These are phyloP conservation scores for Perca flavescens DNA, from an alignment of 2,113 vertebrate genomes.

Conservation along the genomic window DNA sequence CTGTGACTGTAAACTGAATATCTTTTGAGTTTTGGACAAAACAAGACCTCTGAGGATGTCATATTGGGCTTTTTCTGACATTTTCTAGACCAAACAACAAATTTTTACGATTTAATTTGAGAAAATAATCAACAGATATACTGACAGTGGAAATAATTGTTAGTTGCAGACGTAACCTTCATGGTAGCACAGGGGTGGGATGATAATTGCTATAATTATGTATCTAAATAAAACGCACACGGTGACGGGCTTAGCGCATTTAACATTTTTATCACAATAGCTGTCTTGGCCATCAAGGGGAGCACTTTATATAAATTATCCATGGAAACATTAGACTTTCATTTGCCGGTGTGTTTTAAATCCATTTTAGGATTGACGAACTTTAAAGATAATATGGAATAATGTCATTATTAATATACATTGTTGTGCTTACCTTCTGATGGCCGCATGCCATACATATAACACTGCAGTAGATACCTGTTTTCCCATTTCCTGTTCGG, in stretches of 20 bases:
- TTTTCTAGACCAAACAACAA: too few species aligned
- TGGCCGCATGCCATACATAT: not conserved
- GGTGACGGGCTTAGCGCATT: not conserved
- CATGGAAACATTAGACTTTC: not conserved
- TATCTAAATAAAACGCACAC: not conserved
- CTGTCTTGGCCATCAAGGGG: not conserved
- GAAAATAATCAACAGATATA: too few species aligned
- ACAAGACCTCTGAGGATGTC: too few species aligned
- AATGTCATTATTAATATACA: not conserved
- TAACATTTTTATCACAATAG: not conserved
- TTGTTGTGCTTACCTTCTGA: not conserved
- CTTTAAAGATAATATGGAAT: not conserved
- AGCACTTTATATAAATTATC: not conserved
- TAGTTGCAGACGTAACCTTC: too few species aligned
- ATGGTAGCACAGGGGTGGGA: not conserved
- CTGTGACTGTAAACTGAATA: too few species aligned
- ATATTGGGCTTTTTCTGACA: too few species aligned
- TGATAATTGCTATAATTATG: not conserved
- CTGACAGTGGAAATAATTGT: too few species aligned
- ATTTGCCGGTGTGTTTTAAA: conserved; percentile 3
- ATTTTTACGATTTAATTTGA: too few species aligned
- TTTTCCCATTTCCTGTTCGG: conserved; percentile 6
- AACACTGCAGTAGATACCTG: not conserved
- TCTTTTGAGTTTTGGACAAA: too few species aligned
- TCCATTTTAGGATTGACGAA: not conserved